These are phyloP conservation scores for Tinea pellionella DNA, from an alignment of 2,888 invertebrate species.

Conservation along the genomic window DNA sequence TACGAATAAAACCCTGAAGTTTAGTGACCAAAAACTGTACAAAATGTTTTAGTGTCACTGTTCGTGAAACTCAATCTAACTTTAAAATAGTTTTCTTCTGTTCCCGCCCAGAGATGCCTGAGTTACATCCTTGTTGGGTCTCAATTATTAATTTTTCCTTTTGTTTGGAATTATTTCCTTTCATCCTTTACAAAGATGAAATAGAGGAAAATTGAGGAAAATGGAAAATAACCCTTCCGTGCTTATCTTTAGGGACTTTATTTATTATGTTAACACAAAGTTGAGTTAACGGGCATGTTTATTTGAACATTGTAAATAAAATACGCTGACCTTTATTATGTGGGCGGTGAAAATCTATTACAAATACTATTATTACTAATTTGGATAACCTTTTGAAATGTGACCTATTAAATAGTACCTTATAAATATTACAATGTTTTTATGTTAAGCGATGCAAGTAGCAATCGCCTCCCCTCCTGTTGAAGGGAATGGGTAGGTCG, in stretches of 20 bases:
- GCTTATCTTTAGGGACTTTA: no score
- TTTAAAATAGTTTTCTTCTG: slow-evolving; percentile 18
- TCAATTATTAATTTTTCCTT: slow-evolving; percentile 10
- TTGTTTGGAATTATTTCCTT: background rate
- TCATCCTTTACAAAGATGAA: background rate
- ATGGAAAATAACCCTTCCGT: no score
- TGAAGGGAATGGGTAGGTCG: no score
- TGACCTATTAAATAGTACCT: no score
- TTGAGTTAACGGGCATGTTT: background rate
- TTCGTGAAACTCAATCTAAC: slow-evolving; percentile 19
- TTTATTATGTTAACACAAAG: no score
- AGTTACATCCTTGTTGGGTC: background rate
- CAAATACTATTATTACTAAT: background rate
- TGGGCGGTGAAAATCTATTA: background rate
- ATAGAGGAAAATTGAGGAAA: background rate
- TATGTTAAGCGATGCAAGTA: no score
- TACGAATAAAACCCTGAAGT: slow-evolving; percentile 2
- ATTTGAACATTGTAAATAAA: background rate
- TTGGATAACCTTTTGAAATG: background rate
- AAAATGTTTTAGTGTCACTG: slow-evolving; percentile 18
- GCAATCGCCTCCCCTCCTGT: no score
- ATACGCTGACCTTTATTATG: background rate
- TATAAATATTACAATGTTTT: no score
- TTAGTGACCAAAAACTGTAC: slow-evolving; percentile 17
- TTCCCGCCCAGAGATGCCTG: background rate